A percentile compares a stretch with the other conserved stretches of the same genome.
Conservation (phyloP, 2,113 vertebrate genomes). For the Barbus barbus region DNA sequence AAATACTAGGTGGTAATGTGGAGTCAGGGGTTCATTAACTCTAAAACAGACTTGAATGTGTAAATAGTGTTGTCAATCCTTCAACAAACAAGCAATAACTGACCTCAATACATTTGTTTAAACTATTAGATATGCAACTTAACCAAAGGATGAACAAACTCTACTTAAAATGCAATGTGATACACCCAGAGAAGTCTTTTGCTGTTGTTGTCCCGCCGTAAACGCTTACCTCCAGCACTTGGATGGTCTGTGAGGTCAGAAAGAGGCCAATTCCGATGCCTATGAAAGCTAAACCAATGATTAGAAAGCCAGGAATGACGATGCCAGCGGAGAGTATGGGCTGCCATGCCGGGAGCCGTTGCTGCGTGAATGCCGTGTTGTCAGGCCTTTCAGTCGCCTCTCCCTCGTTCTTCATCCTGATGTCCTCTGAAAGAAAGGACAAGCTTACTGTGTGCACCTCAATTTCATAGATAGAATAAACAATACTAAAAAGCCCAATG, state of each 20-base stretch:
- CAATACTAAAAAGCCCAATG: background rate
- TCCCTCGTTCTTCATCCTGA: conserved; percentile 63
- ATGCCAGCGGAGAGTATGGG: conserved; percentile 86
- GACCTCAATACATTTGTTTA: background rate
- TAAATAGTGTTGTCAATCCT: background rate
- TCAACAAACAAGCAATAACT: background rate
- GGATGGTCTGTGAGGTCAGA: conserved; percentile 80
- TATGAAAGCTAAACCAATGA: conserved; percentile 83
- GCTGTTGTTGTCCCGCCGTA: background rate
- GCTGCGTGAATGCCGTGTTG: conserved; percentile 91
- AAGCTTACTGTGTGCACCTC: background rate
- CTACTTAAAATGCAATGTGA: background rate
- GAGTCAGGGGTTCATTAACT: background rate
- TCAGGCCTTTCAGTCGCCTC: conserved; percentile 77
- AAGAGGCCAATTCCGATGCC: conserved; percentile 83
- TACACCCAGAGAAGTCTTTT: background rate
- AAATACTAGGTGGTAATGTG: too few relatives aligned
- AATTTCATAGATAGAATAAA: background rate
- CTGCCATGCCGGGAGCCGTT: conserved; percentile 90
- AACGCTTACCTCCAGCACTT: conserved; percentile 73
- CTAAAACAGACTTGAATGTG: background rate
- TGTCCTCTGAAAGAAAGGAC: background rate
- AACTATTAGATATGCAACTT: background rate
- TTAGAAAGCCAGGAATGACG: conserved; percentile 82
- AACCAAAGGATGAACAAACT: background rate